Base-by-base conservation (phyloP, 2,113 vertebrate genomes). In the Tyto alba region DNA sequence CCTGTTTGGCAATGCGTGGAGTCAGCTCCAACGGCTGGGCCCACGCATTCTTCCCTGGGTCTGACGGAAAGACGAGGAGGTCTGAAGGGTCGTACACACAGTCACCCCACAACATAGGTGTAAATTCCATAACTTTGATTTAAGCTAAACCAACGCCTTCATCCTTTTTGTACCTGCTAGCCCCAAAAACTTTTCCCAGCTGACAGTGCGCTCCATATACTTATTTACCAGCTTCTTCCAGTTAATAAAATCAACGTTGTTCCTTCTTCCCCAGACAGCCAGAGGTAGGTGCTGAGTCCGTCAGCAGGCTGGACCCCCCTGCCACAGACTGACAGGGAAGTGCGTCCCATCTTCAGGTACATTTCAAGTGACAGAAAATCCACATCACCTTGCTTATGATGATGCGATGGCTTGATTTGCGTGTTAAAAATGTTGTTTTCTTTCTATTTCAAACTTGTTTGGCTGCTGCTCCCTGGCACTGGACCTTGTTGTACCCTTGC, bases 31-130 rank as follows among this genome's bases (percentile, higher is more conserved):
- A 50, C 6, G 27, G 32, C 80, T 41, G 14, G 7, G 6, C 32
- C 48, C n/a, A 43, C 32, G 4, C 9, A 4, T 32, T 30, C 25
- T 48, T 6, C 0, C 6, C 16, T 1, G 13, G 12, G 36, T 32
- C 9, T 50, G 53, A 66, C 59, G 67, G 7, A 38, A 60, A 40
- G 13, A 36, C 29, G 17, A 30, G 3, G 8, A 40, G 25, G 45
- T 66, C 59, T 45, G 3, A 30, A 38, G 45, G 2, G 9, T 21
- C 0, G 0, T 8, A 22, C 29, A 21, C 29, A 26, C 9, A 53
- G 67, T 26, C 45, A 26, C 34, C 15, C 11, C n/a, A 18, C 21
- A 10, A 25, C 2, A 5, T 6, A 17, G 5, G 13, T 3, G 2
- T 10, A 7, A 52, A 11, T 13, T 12, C 29, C 29, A 0, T 6